Percentiles rank a stretch among this genome's conserved stretches.
Evolutionary conservation across 2,797 vertebrate genomes (phyloP).

Genomic region (Anableps anableps): DNA sequence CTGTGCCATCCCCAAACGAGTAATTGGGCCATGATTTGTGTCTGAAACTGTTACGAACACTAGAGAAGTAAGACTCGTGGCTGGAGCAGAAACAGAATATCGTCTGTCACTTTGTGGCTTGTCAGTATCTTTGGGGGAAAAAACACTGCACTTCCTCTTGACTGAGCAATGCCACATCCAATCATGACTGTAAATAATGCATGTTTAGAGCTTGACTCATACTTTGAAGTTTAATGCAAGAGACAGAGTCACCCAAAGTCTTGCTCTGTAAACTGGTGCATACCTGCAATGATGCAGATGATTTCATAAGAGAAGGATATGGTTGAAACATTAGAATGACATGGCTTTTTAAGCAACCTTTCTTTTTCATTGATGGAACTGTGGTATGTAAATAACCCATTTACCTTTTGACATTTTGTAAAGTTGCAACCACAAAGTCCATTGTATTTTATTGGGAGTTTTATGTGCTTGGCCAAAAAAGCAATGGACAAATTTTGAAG

Average conservation of each 20-base stretch:
- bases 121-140: conserved; percentile 44
- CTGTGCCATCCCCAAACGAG: not conserved
- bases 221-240: conserved; percentile 54
- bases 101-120: conserved; percentile 57
- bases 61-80: conserved; percentile 17
- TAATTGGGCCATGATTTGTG: conserved; percentile 32
- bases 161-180: conserved; percentile 63
- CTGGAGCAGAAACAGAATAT: conserved; percentile 54
- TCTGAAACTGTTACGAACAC: conserved; percentile 13
- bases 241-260: conserved; percentile 50
- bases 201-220: conserved; percentile 61
- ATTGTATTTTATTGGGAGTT: not conserved
- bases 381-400: conserved; percentile 1
- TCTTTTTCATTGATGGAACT: conserved; percentile 5
- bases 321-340: conserved; percentile 23
- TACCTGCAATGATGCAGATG: conserved; percentile 27
- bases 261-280: conserved; percentile 27
- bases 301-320: conserved; percentile 3
- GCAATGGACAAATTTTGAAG: not conserved
- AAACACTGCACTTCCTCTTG: conserved; percentile 42
- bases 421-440: not conserved
- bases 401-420: not conserved
- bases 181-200: conserved; percentile 68
- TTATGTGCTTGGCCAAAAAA: not conserved
- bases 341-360: conserved; percentile 3